phyloP scores from a whole-genome alignment of 2,888 invertebrate species.

The Pyrgus malvae region DNA sequence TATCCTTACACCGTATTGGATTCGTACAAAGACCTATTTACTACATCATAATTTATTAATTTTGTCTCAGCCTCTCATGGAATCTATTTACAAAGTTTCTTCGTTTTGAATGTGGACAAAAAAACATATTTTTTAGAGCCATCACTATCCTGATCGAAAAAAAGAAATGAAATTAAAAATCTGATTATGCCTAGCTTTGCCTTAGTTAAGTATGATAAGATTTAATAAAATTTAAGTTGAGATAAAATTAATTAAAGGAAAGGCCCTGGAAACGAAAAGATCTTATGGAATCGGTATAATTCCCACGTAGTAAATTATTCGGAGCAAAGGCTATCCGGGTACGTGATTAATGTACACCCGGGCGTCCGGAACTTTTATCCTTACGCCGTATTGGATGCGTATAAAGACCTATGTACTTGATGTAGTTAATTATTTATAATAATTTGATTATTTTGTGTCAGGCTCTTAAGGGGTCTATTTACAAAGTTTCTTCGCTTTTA shows the following conservation, averaged over 20 bases:
- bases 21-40: conserved; percentile 6
- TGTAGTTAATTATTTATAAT: no score
- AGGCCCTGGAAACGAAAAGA: no score
- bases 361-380: conserved; percentile 6
- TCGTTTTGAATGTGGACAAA: background rate
- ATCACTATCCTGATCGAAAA: no score
- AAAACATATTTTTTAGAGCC: background rate
- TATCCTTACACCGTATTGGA: conserved; percentile 5
- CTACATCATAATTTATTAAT: conserved; percentile 19
- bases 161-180: no score
- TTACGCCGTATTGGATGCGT: conserved; percentile 2
- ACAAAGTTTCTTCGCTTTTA: background rate
- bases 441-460: conserved; percentile 11
- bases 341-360: conserved; percentile 21
- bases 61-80: background rate
- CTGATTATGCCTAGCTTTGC: no score
- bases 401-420: conserved; percentile 7
- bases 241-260: no score
- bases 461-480: background rate
- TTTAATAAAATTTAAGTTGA: no score
- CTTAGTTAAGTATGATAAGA: no score
- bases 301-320: conserved; percentile 5
- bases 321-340: background rate
- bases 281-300: background rate
- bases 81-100: background rate